Conservation (phyloP, 1,140 invertebrate genomes). For the Drosophila azteca region DNA sequence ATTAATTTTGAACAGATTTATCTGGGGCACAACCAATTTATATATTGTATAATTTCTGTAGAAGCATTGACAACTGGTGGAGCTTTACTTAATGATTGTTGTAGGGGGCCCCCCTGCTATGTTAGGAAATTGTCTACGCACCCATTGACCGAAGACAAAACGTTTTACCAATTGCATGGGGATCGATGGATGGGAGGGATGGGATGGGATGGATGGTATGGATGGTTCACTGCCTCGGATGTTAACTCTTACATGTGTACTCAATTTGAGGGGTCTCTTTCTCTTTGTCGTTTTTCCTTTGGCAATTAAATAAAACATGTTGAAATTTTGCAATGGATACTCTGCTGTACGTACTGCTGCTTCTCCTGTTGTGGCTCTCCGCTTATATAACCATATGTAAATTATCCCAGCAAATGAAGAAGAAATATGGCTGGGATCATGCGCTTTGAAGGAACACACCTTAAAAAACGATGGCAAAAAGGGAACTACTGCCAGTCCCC, state of each 20-base stretch:
- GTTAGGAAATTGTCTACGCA: conserved; percentile 22
- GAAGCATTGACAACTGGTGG: conserved; percentile 37
- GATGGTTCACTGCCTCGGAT: conserved; percentile 33
- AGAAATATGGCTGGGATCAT: conserved; percentile 72
- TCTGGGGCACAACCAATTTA: conserved; percentile 18
- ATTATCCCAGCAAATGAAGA: conserved; percentile 76
- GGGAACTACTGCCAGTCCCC: conserved; percentile 35
- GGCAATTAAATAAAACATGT: conserved; percentile 81
- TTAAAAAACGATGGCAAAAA: conserved; percentile 54
- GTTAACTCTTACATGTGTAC: conserved; percentile 59
- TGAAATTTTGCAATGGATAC: conserved; percentile 56
- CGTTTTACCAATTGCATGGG: conserved; percentile 27
- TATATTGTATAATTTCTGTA: conserved; percentile 23
- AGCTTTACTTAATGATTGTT: conserved; percentile 28
- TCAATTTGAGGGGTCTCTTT: conserved; percentile 45
- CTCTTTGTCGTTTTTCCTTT: conserved; percentile 47
- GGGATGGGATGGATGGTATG: not conserved
- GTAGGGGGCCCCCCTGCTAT: conserved; percentile 4
- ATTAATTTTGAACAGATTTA: conserved; percentile 32
- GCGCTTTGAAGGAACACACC: conserved; percentile 65
- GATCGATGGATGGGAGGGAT: conserved; percentile 4
- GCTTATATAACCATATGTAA: conserved; percentile 80
- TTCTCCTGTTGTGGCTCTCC: not conserved
- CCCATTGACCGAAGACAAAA: conserved; percentile 39
- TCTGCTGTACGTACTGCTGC: conserved; percentile 2